These are phyloP conservation scores for Crypturellus tataupa DNA, from an alignment of 2,797 vertebrate species.

Conservation along the genomic window DNA sequence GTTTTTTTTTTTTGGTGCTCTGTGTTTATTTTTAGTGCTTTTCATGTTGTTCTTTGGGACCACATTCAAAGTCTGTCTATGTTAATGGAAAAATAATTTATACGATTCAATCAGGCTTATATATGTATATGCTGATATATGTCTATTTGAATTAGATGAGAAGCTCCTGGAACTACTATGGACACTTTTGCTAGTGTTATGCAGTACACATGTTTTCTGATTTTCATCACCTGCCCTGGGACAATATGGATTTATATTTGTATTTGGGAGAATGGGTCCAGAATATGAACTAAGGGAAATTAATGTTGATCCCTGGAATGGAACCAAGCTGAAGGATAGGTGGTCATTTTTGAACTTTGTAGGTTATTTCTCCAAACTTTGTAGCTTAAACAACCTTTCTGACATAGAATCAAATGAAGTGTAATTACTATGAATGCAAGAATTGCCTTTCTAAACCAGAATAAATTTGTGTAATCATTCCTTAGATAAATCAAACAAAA, in stretches of 20 bases:
- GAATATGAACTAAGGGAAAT: not conserved
- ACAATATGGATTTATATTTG: not conserved
- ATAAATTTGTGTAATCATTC: not conserved
- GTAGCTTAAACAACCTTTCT: not conserved
- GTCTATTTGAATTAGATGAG: not conserved
- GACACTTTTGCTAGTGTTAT: not conserved
- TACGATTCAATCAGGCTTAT: not conserved
- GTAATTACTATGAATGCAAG: not conserved
- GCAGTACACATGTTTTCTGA: not conserved
- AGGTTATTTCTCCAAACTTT: not conserved
- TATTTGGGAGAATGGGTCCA: not conserved
- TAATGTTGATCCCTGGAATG: not conserved
- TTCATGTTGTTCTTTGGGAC: conserved; percentile 1
- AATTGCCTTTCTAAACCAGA: not conserved
- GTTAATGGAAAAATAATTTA: not conserved
- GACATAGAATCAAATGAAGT: not conserved
- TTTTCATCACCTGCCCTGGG: not conserved
- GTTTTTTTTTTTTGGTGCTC: not conserved
- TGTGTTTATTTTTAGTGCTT: not conserved
- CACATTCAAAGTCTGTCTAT: not conserved
- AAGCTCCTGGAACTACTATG: not conserved
- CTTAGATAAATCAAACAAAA: conserved; percentile 2
- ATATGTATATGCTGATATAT: not conserved
- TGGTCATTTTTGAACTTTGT: not conserved
- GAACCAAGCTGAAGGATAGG: not conserved